Evolutionary conservation across 1,140 invertebrate genomes (phyloP).

Genomic region (Aricia agestis): DNA sequence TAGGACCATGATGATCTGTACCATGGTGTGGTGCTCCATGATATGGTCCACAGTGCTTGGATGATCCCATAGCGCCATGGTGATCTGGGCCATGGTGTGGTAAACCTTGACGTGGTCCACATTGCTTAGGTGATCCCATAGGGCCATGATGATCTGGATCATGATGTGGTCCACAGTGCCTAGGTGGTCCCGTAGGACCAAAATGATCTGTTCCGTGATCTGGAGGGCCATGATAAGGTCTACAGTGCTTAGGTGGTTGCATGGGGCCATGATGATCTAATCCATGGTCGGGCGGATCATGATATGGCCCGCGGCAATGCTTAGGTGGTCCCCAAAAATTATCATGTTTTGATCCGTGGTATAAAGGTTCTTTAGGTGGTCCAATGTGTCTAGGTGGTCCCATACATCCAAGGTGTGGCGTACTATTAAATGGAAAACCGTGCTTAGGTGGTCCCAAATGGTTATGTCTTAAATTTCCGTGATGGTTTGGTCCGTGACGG

Average conservation of each 20-base stretch:
- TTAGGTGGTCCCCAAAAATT: no score
- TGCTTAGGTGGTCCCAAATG: no score
- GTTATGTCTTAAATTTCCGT: no score
- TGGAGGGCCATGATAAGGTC: not conserved
- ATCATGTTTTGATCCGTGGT: no score
- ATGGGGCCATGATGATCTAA: not conserved
- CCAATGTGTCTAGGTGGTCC: no score
- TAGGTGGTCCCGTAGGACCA: not conserved
- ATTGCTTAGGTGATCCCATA: not conserved
- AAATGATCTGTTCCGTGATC: not conserved
- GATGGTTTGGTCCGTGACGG: no score
- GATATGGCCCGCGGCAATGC: no score
- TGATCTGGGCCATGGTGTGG: not conserved
- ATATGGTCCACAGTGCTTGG: not conserved
- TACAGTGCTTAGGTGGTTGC: not conserved
- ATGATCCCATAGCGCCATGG: not conserved
- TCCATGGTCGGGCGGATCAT: no score
- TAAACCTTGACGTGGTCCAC: not conserved
- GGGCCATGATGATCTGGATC: not conserved
- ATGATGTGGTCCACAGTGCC: no score
- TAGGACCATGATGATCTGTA: not conserved
- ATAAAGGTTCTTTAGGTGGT: no score
- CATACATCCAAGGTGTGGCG: no score
- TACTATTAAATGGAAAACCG: no score
- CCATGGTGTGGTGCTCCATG: not conserved